Base-by-base conservation (phyloP, 2,888 invertebrate genomes). In the Aricia artaxerxes region DNA sequence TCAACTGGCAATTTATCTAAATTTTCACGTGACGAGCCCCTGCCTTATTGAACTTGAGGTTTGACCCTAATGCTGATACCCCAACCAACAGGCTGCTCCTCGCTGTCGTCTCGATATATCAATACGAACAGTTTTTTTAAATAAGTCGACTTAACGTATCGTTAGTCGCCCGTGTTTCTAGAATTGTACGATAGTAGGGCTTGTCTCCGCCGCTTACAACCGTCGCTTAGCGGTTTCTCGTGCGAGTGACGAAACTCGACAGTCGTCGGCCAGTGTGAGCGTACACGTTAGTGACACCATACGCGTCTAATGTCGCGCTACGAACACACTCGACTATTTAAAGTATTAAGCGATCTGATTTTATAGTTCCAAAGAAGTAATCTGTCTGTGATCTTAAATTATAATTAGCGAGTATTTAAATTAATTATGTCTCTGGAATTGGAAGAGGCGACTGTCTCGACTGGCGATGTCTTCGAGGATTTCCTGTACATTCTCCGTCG, bases 381-480 rank as follows among this genome's bases (percentile, higher is more conserved):
- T 84, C 83, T 79, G 82, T 88, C 92, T 93, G 93, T 93, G 93
- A 93, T 93, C 82, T 86, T 86, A 85, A 84, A 84, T 81, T 85
- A 85, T 83, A 86, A 84, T 86, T 82, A 83, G 88, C 85, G 80
- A 84, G 79, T 81, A 83, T 80, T 83, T 78, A 83, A 88, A 87
- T 79, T 85, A 86, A 88, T 83, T 82, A 96, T 97, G 96, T 95
- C 95, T 87, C 90, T 96, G 87, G 97, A 97, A 87, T 94, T 96
- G 88, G 96, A 96, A 88, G 95, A 96, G 84, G 89, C 96, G 49
- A 90, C 94, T 85, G 94, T 95, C 84, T 89, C 95, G 87, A 94
- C 96, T 84, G 97, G 97, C 84, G 96, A 97, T 91, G 95, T 97
- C 85, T 95, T 97, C 90, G 96, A 96, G 88, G 97, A 97, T 90